phyloP scores from a whole-genome alignment of 1,140 invertebrate species.

The Heliconius nattereri region DNA sequence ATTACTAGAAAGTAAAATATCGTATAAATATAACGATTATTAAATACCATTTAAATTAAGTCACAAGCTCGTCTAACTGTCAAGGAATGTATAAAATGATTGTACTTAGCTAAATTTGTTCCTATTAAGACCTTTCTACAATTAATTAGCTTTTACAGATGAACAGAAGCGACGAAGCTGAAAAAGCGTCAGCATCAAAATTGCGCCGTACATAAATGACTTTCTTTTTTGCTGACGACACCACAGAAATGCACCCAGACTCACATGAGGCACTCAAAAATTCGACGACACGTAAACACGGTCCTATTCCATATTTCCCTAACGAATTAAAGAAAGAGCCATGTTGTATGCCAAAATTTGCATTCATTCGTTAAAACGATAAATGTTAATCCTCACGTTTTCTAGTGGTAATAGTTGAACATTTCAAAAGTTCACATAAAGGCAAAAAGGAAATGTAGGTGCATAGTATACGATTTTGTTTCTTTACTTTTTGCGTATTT shows the following conservation, averaged over 20 bases:
- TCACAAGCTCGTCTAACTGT: background rate
- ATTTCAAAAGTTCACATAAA: background rate
- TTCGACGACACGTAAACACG: constrained; percentile 56
- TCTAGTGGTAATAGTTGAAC: background rate
- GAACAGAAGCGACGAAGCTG: constrained; percentile 33
- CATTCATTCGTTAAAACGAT: constrained; percentile 23
- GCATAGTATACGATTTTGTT: too few species aligned
- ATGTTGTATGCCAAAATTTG: constrained; percentile 25
- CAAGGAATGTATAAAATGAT: background rate
- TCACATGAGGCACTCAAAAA: constrained; percentile 65
- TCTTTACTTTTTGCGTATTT: too few species aligned
- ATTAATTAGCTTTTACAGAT: constrained; percentile 20
- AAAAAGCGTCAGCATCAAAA: constrained; percentile 34
- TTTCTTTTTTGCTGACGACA: constrained; percentile 59
- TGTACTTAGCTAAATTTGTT: background rate
- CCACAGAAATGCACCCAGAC: constrained; percentile 58
- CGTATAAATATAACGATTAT: too few species aligned
- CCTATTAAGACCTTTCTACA: background rate
- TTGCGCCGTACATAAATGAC: constrained; percentile 48
- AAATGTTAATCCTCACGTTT: constrained; percentile 1
- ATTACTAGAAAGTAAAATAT: too few species aligned
- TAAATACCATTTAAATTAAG: background rate
- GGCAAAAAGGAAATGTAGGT: background rate
- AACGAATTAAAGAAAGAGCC: constrained; percentile 37
- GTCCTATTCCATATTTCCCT: constrained; percentile 48